Percentiles rank a stretch among this genome's conserved stretches.
phyloP scores from a whole-genome alignment of 1,140 invertebrate genomes.

The silkworm (Bombyx mori) region ASM3026992v2 NC_085121.1:6726001-6726500 shows the following conservation, averaged over 20 bases:
- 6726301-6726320: conserved; percentile 74
- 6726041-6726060: neutral
- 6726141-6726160: neutral
- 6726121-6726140: neutral
- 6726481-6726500: neutral
- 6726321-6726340: conserved; percentile 82
- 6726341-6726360: conserved; percentile 5
- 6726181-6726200: conserved; percentile 37
- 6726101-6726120: neutral
- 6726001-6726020: too few relatives aligned
- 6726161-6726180: neutral
- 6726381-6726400: neutral
- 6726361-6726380: neutral
- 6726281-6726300: conserved; percentile 75
- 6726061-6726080: conserved; percentile 1
- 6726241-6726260: conserved; percentile 81
- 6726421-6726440: neutral
- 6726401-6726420: neutral
- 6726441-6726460: neutral
- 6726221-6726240: conserved; percentile 83
- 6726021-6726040: too few relatives aligned
- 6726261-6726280: conserved; percentile 83
- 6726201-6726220: conserved; percentile 77
- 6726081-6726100: neutral
- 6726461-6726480: neutral